Percentiles rank a stretch among this genome's conserved stretches.
Conservation (phyloP, 2,888 invertebrate species). For the Lepidonotus clava region DNA sequence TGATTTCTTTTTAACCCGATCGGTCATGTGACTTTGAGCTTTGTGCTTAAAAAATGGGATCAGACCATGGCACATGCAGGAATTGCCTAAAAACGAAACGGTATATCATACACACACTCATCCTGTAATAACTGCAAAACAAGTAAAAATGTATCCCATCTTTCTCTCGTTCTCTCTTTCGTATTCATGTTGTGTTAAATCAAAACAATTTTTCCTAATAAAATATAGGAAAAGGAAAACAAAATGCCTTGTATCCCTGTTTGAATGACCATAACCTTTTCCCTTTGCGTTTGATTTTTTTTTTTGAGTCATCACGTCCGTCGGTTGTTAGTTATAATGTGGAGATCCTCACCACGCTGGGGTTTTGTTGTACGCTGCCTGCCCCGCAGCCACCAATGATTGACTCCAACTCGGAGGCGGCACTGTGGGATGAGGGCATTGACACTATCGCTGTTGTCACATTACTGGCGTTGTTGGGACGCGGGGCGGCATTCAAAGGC, state of each 20-base stretch:
- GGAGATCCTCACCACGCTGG: constrained; percentile 72
- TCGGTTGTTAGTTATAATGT: constrained; percentile 67
- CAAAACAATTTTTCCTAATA: not conserved
- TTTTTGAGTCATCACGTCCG: not conserved
- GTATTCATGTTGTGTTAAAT: not conserved
- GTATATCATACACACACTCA: not conserved
- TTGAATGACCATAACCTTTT: not conserved
- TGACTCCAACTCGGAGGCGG: constrained; percentile 74
- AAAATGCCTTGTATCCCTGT: constrained; percentile 31
- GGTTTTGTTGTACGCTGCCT: constrained; percentile 64
- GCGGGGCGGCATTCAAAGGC: constrained; percentile 61
- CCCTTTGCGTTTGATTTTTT: not conserved
- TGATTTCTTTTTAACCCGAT: not conserved
- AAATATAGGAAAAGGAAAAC: not conserved
- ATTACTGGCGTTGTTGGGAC: constrained; percentile 64
- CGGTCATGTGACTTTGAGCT: constrained; percentile 20
- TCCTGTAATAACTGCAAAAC: not conserved
- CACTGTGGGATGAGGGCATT: constrained; percentile 71
- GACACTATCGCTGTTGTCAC: constrained; percentile 75
- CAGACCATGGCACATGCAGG: constrained; percentile 43
- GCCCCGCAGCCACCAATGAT: constrained; percentile 70
- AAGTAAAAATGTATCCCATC: not conserved
- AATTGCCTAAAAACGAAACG: constrained; percentile 4
- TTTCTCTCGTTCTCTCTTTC: not conserved
- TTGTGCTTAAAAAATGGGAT: constrained; percentile 21